These are phyloP conservation scores for Netelia virgata DNA, from an alignment of 2,888 invertebrate species.

Conservation along the genomic window DNA sequence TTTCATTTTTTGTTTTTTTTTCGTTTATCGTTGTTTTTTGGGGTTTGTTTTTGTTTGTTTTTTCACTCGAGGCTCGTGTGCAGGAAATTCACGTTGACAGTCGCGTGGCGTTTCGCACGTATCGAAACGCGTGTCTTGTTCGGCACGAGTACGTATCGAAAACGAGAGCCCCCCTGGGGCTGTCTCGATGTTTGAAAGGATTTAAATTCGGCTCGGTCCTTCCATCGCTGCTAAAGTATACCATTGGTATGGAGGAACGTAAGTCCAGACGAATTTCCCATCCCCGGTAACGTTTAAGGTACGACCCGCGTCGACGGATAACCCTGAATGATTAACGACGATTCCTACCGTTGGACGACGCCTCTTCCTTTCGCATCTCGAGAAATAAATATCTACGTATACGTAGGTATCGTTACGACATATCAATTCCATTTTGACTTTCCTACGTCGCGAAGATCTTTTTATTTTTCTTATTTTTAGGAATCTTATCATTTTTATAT, in stretches of 20 bases:
- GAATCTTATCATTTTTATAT: too few species aligned
- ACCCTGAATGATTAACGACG: slow-evolving; percentile 83
- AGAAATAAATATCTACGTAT: neutral
- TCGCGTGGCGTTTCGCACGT: neutral
- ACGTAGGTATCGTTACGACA: neutral
- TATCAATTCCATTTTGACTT: too few species aligned
- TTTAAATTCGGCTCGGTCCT: slow-evolving; percentile 81
- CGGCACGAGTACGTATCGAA: neutral
- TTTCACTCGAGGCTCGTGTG: neutral
- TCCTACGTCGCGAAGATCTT: too few species aligned
- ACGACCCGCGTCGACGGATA: slow-evolving; percentile 79
- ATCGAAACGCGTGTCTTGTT: neutral
- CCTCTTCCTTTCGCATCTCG: slow-evolving; percentile 22
- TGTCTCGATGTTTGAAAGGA: slow-evolving; percentile 84
- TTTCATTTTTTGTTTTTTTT: too few species aligned
- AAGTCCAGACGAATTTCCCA: slow-evolving; percentile 83
- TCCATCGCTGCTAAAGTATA: neutral
- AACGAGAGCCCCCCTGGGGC: slow-evolving; percentile 20
- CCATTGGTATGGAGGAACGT: slow-evolving; percentile 67
- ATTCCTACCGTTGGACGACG: slow-evolving; percentile 71
- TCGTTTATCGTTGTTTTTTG: too few species aligned
- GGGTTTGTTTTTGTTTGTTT: neutral
- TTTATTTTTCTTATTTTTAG: too few species aligned
- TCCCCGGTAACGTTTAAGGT: slow-evolving; percentile 82
- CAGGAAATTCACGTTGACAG: slow-evolving; percentile 27